Percentiles rank a stretch among this genome's conserved stretches.
phyloP scores from a whole-genome alignment of 2,113 vertebrate genomes.

The Mesocricetus auratus region DNA sequence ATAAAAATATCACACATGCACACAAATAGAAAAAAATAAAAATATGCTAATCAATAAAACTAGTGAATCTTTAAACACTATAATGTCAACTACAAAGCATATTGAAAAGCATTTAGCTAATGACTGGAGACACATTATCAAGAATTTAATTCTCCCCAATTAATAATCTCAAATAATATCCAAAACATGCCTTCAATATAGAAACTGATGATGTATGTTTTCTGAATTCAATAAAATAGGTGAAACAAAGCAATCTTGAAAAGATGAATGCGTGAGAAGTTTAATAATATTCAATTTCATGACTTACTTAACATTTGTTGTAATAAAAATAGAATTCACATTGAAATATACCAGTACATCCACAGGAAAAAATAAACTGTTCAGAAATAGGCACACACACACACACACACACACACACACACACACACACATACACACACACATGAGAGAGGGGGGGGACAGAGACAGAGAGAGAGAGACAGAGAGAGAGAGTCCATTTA shows the following conservation, averaged over 20 bases:
- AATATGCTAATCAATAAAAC: neutral
- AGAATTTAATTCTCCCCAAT: neutral
- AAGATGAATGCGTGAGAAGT: neutral
- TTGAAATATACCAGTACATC: neutral
- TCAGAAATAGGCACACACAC: neutral
- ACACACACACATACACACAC: too few relatives aligned
- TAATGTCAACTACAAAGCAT: neutral
- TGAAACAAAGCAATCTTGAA: neutral
- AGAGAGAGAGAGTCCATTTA: neutral
- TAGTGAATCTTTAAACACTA: neutral
- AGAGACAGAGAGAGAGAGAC: neutral
- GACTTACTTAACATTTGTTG: neutral
- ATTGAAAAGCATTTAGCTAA: neutral
- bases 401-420: neutral
- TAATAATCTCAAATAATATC: neutral
- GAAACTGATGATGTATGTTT: neutral
- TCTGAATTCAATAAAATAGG: neutral
- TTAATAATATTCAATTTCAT: neutral
- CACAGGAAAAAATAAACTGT: neutral
- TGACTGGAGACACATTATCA: neutral
- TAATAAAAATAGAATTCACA: neutral
- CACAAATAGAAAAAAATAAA: neutral
- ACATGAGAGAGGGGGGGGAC: too few relatives aligned
- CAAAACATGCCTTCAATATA: neutral
- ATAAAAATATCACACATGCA: neutral